A percentile compares a stretch with the other conserved stretches of the same genome.
Conservation (phyloP, 2,113 vertebrate genomes). For the Martes martes region DNA sequence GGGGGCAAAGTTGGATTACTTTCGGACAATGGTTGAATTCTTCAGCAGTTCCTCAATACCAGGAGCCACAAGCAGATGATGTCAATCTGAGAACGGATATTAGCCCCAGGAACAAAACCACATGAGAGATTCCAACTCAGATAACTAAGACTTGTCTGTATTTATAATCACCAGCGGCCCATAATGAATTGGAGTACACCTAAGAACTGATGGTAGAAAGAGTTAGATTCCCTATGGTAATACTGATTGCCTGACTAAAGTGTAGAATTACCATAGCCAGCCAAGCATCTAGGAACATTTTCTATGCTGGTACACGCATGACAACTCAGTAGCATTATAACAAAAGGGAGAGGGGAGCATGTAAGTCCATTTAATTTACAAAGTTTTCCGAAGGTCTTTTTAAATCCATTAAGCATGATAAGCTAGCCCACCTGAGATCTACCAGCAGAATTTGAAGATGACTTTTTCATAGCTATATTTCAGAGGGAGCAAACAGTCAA, state of each 20-base stretch:
- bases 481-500: neutral
- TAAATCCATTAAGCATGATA: constrained; percentile 33
- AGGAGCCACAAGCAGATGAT: neutral
- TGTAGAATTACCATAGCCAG: neutral
- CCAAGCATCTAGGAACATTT: neutral
- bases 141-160: neutral
- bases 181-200: neutral
- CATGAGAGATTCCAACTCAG: neutral
- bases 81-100: neutral
- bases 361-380: constrained; percentile 31
- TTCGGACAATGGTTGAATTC: neutral
- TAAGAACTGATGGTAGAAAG: neutral
- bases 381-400: constrained; percentile 26
- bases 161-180: neutral
- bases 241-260: neutral
- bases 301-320: neutral
- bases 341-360: constrained; percentile 19
- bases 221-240: neutral
- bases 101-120: neutral
- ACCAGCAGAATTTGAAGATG: neutral
- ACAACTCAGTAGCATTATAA: neutral
- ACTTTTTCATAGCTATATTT: constrained; percentile 30
- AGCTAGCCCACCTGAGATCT: neutral
- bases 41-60: neutral
- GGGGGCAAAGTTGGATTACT: neutral